Evolutionary conservation across 2,888 invertebrate genomes (phyloP).

Genomic region (Nephrocerus scutellatus): DNA sequence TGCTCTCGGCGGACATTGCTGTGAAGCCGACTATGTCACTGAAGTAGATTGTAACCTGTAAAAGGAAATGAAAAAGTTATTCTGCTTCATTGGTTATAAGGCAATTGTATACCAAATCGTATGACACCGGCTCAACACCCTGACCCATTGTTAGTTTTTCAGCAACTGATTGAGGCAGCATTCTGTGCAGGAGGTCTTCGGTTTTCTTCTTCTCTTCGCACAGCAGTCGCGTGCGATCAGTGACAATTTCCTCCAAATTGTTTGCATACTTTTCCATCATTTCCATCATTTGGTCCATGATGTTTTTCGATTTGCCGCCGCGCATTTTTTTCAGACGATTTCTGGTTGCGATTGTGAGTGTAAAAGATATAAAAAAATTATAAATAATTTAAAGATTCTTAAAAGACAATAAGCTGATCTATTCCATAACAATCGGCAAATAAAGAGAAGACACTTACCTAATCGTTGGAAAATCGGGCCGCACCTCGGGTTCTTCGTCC

Average conservation of each 20-base stretch:
- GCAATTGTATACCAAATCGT: constrained; percentile 63
- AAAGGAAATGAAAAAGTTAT: constrained; percentile 1
- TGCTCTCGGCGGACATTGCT: constrained; percentile 88
- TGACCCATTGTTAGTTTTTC: constrained; percentile 78
- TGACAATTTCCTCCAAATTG: constrained; percentile 89
- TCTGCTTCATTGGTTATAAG: background rate
- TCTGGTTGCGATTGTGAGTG: constrained; percentile 22
- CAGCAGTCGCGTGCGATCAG: constrained; percentile 80
- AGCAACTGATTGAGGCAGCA: constrained; percentile 92
- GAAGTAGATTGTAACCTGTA: constrained; percentile 77
- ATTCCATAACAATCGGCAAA: background rate
- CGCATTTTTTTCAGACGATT: constrained; percentile 80
- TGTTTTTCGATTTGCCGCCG: constrained; percentile 76
- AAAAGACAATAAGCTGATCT: background rate
- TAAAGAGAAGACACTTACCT: constrained; percentile 42
- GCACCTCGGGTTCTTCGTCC: constrained; percentile 72
- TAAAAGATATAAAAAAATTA: background rate
- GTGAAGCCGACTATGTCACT: constrained; percentile 97
- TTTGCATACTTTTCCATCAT: constrained; percentile 97
- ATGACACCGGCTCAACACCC: constrained; percentile 88
- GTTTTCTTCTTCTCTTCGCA: constrained; percentile 91
- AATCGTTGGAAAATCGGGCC: constrained; percentile 81
- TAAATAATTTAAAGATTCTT: too few relatives aligned
- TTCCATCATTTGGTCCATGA: constrained; percentile 96
- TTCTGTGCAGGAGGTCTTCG: constrained; percentile 84